Evolutionary conservation across 2,888 invertebrate genomes (phyloP).

Genomic region (Graphium colonna): DNA sequence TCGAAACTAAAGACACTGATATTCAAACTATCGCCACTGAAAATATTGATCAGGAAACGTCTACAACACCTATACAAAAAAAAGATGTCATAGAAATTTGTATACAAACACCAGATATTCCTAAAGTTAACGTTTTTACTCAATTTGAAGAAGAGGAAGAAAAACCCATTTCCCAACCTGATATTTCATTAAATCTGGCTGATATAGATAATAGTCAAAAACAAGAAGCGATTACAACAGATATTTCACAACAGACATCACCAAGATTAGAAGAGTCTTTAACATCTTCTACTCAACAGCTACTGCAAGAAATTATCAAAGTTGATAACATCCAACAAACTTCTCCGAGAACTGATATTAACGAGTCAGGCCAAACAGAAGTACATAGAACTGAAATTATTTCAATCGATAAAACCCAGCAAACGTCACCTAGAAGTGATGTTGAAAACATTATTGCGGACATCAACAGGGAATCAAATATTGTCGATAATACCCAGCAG

Average conservation of each 20-base stretch:
- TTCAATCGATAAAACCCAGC: constrained; percentile 22
- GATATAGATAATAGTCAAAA: background rate
- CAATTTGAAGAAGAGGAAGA: constrained; percentile 65
- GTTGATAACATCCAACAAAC: constrained; percentile 72
- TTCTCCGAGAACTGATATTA: constrained; percentile 66
- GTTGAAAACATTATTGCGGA: constrained; percentile 5
- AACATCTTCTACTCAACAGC: constrained; percentile 22
- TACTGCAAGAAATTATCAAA: constrained; percentile 31
- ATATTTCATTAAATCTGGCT: background rate
- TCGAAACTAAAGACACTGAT: constrained; percentile 61
- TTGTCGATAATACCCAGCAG: constrained; percentile 52
- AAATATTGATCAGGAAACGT: constrained; percentile 58
- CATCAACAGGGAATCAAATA: constrained; percentile 22
- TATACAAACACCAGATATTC: constrained; percentile 62
- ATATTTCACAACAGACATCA: constrained; percentile 51
- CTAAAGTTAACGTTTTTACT: constrained; percentile 55
- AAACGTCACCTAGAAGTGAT: constrained; percentile 13
- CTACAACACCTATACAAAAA: constrained; percentile 54
- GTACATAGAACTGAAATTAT: constrained; percentile 17
- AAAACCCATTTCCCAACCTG: background rate
- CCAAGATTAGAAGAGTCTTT: constrained; percentile 33
- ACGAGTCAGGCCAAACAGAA: constrained; percentile 10
- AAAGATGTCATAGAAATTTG: constrained; percentile 53
- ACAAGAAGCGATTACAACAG: constrained; percentile 33
- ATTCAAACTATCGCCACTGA: constrained; percentile 60